A percentile compares a stretch with the other conserved stretches of the same genome.
These are phyloP conservation scores for Galagoides demidoff DNA, from an alignment of 2,797 vertebrate genomes.

Conservation along the genomic window DNA sequence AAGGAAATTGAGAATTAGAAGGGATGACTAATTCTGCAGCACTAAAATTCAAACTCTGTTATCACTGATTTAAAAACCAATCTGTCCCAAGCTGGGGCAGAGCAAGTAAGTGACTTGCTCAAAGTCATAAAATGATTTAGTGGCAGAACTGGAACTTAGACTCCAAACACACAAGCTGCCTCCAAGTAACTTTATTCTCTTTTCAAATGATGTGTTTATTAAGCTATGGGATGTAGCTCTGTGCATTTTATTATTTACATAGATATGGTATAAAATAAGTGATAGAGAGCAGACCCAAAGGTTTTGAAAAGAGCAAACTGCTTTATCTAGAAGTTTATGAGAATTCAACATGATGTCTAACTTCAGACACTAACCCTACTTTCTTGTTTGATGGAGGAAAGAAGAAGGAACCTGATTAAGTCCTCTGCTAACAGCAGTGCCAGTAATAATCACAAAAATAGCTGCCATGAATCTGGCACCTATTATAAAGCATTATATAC, in stretches of 20 bases:
- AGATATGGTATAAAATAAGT: not conserved
- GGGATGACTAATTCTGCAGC: not conserved
- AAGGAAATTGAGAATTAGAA: not conserved
- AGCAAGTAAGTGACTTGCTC: not conserved
- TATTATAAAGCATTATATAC: not conserved
- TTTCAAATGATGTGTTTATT: not conserved
- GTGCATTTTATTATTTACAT: not conserved
- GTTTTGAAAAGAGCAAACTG: not conserved
- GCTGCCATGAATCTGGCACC: not conserved
- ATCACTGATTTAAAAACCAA: not conserved
- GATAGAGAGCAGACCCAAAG: not conserved
- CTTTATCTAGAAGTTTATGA: not conserved
- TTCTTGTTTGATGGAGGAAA: not conserved
- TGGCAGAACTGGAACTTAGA: not conserved
- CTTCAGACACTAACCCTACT: not conserved
- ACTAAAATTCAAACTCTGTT: not conserved
- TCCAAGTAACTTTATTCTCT: not conserved
- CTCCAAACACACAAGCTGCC: not conserved
- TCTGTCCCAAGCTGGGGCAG: not conserved
- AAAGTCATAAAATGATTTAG: not conserved
- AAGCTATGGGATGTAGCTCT: not conserved
- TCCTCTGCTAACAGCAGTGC: not conserved
- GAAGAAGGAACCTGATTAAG: not conserved
- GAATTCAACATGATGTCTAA: not conserved
- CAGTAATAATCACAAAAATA: not conserved